These are phyloP conservation scores for Drosophila sechellia DNA, from an alignment of 1,140 invertebrate genomes.

Conservation along the genomic window DNA sequence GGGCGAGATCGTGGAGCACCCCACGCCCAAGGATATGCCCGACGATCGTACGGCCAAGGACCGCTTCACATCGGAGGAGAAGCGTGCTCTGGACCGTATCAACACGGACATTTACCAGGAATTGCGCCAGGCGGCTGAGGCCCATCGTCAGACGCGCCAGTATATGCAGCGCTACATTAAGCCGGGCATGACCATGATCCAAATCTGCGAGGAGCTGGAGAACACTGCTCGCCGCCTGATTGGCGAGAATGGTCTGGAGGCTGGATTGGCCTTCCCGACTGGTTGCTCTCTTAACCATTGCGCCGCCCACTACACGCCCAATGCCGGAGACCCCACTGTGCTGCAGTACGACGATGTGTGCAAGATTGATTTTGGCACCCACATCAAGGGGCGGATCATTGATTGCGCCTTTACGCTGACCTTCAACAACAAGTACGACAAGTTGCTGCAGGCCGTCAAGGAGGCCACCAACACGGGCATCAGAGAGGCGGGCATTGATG, in stretches of 20 bases:
- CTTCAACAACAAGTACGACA: conserved; percentile 99
- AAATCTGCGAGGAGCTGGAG: conserved; percentile 99
- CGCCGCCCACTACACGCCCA: conserved; percentile 99
- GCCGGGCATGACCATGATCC: conserved; percentile 99
- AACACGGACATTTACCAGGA: conserved; percentile 97
- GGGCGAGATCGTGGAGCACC: conserved; percentile 92
- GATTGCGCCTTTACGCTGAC: conserved; percentile 99
- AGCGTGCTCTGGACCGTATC: conserved; percentile 91
- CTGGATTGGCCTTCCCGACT: conserved; percentile 99
- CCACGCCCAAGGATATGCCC: conserved; percentile 86
- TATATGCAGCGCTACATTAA: conserved; percentile 96
- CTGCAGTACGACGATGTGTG: conserved; percentile 98
- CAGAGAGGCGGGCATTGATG: conserved; percentile 97
- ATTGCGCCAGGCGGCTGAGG: conserved; percentile 97
- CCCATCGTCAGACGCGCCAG: conserved; percentile 97
- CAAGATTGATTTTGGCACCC: conserved; percentile 99
- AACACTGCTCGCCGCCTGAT: conserved; percentile 95
- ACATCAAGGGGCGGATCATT: conserved; percentile 99
- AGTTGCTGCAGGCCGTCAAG: conserved; percentile 96
- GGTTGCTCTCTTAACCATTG: conserved; percentile 99
- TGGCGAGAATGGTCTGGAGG: conserved; percentile 97
- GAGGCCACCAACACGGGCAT: conserved; percentile 99
- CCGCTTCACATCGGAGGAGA: conserved; percentile 95
- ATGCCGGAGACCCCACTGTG: conserved; percentile 98
- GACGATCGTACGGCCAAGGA: conserved; percentile 95